phyloP scores from a whole-genome alignment of 1,140 invertebrate species.

The Drosophila busckii region DNA sequence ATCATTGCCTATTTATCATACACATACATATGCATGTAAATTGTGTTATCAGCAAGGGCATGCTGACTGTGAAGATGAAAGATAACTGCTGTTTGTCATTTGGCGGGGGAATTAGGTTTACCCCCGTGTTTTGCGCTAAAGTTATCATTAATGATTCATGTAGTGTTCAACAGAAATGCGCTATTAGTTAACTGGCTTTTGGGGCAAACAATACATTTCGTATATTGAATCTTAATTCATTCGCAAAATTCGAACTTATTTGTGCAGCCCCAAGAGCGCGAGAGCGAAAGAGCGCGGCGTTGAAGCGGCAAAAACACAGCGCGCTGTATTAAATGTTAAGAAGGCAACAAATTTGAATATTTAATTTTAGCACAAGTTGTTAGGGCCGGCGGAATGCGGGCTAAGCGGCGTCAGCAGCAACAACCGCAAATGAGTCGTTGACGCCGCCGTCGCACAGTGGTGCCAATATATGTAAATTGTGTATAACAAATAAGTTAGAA shows the following conservation, averaged over 20 bases:
- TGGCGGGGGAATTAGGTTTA: slow-evolving; percentile 19
- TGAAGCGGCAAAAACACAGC: too few relatives aligned
- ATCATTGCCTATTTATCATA: slow-evolving; percentile 35
- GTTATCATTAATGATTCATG: slow-evolving; percentile 45
- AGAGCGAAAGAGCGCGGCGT: slow-evolving; percentile 39
- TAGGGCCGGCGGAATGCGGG: not conserved
- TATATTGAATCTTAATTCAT: slow-evolving; percentile 24
- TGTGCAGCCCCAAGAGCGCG: too few relatives aligned
- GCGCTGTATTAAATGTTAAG: slow-evolving; percentile 56
- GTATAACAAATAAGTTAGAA: not conserved
- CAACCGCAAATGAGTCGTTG: slow-evolving; percentile 44
- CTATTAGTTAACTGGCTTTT: slow-evolving; percentile 25
- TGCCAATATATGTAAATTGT: not conserved
- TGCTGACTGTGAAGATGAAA: slow-evolving; percentile 31
- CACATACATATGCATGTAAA: slow-evolving; percentile 11
- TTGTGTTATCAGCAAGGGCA: slow-evolving; percentile 32
- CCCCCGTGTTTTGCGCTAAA: slow-evolving; percentile 24
- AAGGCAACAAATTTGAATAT: slow-evolving; percentile 67
- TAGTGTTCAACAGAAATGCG: slow-evolving; percentile 35
- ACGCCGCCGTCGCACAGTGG: slow-evolving; percentile 50
- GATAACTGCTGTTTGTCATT: not conserved
- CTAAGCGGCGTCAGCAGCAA: slow-evolving; percentile 9
- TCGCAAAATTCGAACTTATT: too few relatives aligned
- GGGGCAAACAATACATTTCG: not conserved
- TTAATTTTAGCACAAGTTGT: slow-evolving; percentile 60